A percentile compares a stretch with the other conserved stretches of the same genome.
Conservation (phyloP, 2,888 invertebrate species). For the Ectemnius cavifrons region DNA sequence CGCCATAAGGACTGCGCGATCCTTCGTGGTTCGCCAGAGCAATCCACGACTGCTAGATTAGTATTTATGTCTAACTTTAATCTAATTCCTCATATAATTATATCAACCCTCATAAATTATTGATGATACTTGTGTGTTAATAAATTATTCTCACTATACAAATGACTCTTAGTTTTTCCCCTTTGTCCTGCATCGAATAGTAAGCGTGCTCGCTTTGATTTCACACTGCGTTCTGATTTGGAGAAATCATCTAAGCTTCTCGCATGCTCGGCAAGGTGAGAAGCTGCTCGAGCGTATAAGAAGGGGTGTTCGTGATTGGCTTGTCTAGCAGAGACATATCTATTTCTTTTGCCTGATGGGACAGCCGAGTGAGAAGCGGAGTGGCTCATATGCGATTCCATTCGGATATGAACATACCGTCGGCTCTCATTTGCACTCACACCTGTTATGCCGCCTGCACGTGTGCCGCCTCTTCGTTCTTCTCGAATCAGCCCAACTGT, state of each 20-base stretch:
- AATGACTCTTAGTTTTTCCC: constrained; percentile 26
- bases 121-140: constrained; percentile 50
- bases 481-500: not conserved
- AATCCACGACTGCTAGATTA: constrained; percentile 68
- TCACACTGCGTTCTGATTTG: constrained; percentile 43
- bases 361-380: constrained; percentile 18
- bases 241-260: constrained; percentile 38
- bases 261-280: not conserved
- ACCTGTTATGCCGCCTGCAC: constrained; percentile 50
- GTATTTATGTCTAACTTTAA: constrained; percentile 62
- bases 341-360: constrained; percentile 36
- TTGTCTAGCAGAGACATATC: constrained; percentile 39
- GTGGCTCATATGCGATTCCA: constrained; percentile 62
- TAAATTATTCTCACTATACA: constrained; percentile 58
- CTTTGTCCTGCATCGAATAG: constrained; percentile 16
- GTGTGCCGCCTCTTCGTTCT: constrained; percentile 36
- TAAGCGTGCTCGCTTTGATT: not conserved
- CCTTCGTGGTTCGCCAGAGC: constrained; percentile 20
- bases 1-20: constrained; percentile 38
- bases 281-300: constrained; percentile 40
- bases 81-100: constrained; percentile 37
- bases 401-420: constrained; percentile 49
- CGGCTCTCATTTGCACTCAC: constrained; percentile 53
- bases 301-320: constrained; percentile 54
- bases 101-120: constrained; percentile 58